Evolutionary conservation across 1,140 invertebrate genomes (phyloP), one percentile per base, ranked within the genome.

Genomic region (Anagrus nilaparvatae): DNA sequence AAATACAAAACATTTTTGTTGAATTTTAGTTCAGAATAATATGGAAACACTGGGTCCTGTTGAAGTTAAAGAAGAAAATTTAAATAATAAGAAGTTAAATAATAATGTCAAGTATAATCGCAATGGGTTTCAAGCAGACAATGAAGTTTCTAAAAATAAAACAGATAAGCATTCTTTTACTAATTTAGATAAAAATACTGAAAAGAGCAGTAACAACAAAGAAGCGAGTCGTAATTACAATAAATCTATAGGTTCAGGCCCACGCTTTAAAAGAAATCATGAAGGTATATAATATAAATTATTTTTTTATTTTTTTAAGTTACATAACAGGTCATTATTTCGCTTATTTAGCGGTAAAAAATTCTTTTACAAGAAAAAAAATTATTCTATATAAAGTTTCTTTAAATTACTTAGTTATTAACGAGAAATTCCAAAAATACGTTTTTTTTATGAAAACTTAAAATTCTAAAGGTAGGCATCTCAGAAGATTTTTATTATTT

Each of bases 251-350:
- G 36, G 46, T 8, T 21, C 49, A 7, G 43, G 47, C n/a, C 44
- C 56, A 8, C 47, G 56, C 31, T 57, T 56, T 38, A 59, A 57
- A 14, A 55, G 46, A 42, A 54, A 49, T 45, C 21, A 40, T n/a
- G 55, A 51, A 3, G 44, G 56, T 57, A 16, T 3, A 34, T 41
- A 31, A 19, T 42, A 20, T 44, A 33, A 20, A 33, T 18, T 27
- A 18, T 24, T 36, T 0, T 29, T 19, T 13, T 7, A 20, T 33
- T 29, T 16, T 7, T 31, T 38, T 25, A 17, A 24, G 14, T 32
- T 20, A 27, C 7, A 28, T 29, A n/a, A 7, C 25, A 0, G 3
- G 25, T 29, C 25, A 40, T 28, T 8, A 30, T 32, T 43, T 34
- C n/a, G n/a, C n/a, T n/a, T n/a, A n/a, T n/a, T n/a, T n/a, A n/a